These are phyloP conservation scores for Lomographa bimaculata DNA, from an alignment of 2,888 invertebrate species.

Conservation along the genomic window DNA sequence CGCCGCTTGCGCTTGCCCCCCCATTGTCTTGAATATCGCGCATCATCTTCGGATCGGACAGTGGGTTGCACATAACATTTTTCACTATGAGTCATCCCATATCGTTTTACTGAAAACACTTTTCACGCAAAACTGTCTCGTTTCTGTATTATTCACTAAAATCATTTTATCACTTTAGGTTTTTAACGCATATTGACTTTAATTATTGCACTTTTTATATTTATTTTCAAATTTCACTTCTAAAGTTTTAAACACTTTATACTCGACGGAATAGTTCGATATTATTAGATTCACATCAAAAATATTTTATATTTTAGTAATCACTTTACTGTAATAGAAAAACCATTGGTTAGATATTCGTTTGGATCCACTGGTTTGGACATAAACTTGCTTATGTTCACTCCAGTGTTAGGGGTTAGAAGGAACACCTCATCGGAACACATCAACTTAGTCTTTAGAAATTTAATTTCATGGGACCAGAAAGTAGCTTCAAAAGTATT, in stretches of 20 bases:
- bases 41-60: slow-evolving; percentile 79
- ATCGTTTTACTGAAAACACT: slow-evolving; percentile 76
- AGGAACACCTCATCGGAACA: slow-evolving; percentile 64
- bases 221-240: slow-evolving; percentile 43
- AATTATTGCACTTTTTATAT: slow-evolving; percentile 49
- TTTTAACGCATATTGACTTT: slow-evolving; percentile 57
- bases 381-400: slow-evolving; percentile 71
- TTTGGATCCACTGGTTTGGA: slow-evolving; percentile 58
- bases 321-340: slow-evolving; percentile 67
- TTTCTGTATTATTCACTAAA: slow-evolving; percentile 52
- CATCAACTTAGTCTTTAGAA: slow-evolving; percentile 43
- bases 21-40: slow-evolving; percentile 81
- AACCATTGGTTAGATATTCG: slow-evolving; percentile 33
- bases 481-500: slow-evolving; percentile 24
- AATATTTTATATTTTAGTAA: slow-evolving; percentile 68
- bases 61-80: slow-evolving; percentile 74
- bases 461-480: slow-evolving; percentile 27
- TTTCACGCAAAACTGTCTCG: slow-evolving; percentile 62
- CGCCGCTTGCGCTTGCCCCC: slow-evolving; percentile 75
- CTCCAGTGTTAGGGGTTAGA: slow-evolving; percentile 55
- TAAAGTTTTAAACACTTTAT: slow-evolving; percentile 70
- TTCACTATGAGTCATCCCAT: slow-evolving; percentile 83
- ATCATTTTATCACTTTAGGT: slow-evolving; percentile 63
- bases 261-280: slow-evolving; percentile 71
- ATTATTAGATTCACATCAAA: slow-evolving; percentile 67